These are phyloP conservation scores for Heliocidaris erythrogramma DNA, from an alignment of 35 echinoderm and acorn worm species.

Conservation along the genomic window DNA sequence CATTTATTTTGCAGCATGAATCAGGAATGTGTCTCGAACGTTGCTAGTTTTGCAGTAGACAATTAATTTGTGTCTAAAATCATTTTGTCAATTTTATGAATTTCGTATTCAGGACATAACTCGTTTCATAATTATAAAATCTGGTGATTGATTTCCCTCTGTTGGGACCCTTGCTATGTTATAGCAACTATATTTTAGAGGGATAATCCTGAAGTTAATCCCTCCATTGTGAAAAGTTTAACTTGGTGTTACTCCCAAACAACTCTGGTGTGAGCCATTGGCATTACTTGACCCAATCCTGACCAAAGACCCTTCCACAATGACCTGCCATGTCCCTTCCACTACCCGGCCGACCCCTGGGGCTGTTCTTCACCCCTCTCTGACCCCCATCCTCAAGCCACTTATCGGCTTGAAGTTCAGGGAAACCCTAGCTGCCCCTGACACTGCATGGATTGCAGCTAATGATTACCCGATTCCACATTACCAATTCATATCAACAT, in stretches of 20 bases:
- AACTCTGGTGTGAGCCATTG: neutral
- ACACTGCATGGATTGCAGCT: slow-evolving; percentile 17
- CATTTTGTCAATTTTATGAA: too few species aligned
- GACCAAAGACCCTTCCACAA: neutral
- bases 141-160: too few species aligned
- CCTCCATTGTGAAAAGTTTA: neutral
- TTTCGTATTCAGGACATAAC: too few species aligned
- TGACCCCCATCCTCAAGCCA: slow-evolving; percentile 24
- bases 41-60: too few species aligned
- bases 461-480: slow-evolving; percentile 31
- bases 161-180: neutral
- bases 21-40: too few species aligned
- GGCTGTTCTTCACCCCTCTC: slow-evolving; percentile 16
- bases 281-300: neutral
- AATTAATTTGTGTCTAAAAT: too few species aligned
- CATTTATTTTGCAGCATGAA: too few species aligned
- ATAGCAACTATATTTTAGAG: neutral
- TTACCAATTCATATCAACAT: slow-evolving; percentile 31
- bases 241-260: neutral
- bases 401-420: slow-evolving; percentile 10
- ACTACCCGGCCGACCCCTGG: neutral
- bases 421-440: slow-evolving; percentile 16
- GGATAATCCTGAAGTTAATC: slow-evolving; percentile 11
- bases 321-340: neutral
- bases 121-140: too few species aligned